A percentile compares a stretch with the other conserved stretches of the same genome.
Conservation (phyloP, 2,797 vertebrate species). For the Chaetodon trifasciatus region DNA sequence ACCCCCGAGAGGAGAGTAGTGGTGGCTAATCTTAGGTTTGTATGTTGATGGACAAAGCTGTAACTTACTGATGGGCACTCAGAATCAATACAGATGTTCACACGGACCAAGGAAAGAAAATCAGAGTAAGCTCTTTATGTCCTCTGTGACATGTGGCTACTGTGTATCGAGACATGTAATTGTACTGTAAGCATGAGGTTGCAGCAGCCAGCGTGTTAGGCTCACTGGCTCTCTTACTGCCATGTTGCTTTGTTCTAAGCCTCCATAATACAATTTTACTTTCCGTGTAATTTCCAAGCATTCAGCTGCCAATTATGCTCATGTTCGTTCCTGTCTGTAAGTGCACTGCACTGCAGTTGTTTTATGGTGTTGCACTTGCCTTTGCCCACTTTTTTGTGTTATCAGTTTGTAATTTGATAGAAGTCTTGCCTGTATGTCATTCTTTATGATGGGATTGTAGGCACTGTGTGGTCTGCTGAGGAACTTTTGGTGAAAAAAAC, state of each 20-base stretch:
- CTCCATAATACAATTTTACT: slow-evolving; percentile 12
- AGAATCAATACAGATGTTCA: slow-evolving; percentile 23
- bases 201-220: slow-evolving; percentile 4
- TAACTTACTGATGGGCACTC: slow-evolving; percentile 13
- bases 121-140: slow-evolving; percentile 31
- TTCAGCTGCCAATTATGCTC: slow-evolving; percentile 21
- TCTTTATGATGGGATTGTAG: slow-evolving; percentile 4
- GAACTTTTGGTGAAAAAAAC: not conserved
- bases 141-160: slow-evolving; percentile 12
- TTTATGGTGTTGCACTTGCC: slow-evolving; percentile 3
- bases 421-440: not conserved
- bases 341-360: not conserved
- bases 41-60: slow-evolving; percentile 13
- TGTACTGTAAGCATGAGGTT: slow-evolving; percentile 17
- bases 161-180: slow-evolving; percentile 37
- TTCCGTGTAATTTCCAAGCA: slow-evolving; percentile 7
- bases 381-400: not conserved
- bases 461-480: not conserved
- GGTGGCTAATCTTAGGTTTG: not conserved
- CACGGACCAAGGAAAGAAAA: slow-evolving; percentile 24
- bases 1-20: not conserved
- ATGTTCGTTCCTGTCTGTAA: not conserved
- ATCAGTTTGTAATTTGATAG: too few species aligned
- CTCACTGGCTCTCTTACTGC: slow-evolving; percentile 9
- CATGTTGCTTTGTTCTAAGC: slow-evolving; percentile 20